Base-by-base conservation (phyloP, 2,888 invertebrate species). In the Caprella mutica region DNA sequence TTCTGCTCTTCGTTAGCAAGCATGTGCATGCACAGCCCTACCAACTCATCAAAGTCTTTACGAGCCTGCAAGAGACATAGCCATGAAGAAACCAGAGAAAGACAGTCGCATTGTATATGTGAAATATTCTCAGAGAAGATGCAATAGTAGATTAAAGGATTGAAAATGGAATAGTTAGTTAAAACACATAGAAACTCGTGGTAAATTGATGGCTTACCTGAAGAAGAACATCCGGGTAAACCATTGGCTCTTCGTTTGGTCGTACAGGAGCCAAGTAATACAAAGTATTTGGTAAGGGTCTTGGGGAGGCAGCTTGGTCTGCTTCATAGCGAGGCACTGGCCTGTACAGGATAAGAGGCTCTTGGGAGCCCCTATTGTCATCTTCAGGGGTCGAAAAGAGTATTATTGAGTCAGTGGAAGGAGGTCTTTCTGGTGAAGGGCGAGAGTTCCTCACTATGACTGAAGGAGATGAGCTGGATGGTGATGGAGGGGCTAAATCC, bases 1-100 rank as follows among this genome's bases (percentile, higher is more conserved):
- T 78, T 78, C 70, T 80, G 79, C 71, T 91, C 90, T 61, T 86
- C 86, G 12, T 81, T 78, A 52, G 78, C 78, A 65, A 91, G 76
- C 71, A 82, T 80, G 29, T 82, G 83, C 59, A 83, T 83, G 55
- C 88, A 77, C 48, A 83, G 72, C 59, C 77, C 78, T 0, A 81
- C 77, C 52, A 92, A 74, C 33, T 79, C 77, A 69, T 86, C 87
- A 69, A 85, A 83, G 73, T 89, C 86, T 56, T 77, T 77, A 69
- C 78, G 78, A 6, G 82, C 65, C 56, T 63, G 59, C 21, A 57
- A 44, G n/a, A 55, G 12, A 14, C 27, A n/a, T n/a, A n/a, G 42
- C 43, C 9, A 8, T 9, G n/a, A n/a, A n/a, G n/a, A n/a, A n/a
- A n/a, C n/a, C n/a, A n/a, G n/a, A n/a, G n/a, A n/a, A n/a, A n/a